Percentiles rank a stretch among this genome's conserved stretches.
Conservation (phyloP, 2,888 invertebrate genomes). For the Euproctis similis region DNA sequence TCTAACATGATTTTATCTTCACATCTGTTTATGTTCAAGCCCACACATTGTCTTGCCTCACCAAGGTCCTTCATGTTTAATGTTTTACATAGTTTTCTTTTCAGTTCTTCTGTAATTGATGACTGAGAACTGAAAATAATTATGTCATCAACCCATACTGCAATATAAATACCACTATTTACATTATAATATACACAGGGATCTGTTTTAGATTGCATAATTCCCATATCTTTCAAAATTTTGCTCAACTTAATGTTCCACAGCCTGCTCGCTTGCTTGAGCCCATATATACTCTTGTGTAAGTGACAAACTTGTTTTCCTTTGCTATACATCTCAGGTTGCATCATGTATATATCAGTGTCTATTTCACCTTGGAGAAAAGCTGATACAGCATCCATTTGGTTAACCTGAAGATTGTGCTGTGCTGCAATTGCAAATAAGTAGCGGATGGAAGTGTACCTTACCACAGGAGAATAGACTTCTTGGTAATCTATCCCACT, state of each 20-base stretch:
- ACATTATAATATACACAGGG: neutral
- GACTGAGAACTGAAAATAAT: neutral
- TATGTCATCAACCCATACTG: neutral
- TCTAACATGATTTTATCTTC: constrained; percentile 2
- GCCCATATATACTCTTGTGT: neutral
- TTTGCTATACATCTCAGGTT: neutral
- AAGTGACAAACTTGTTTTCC: neutral
- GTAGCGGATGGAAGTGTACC: neutral
- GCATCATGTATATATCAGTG: neutral
- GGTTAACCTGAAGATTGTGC: neutral
- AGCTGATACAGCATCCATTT: constrained; percentile 1
- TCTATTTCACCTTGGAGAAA: constrained; percentile 1
- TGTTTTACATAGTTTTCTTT: neutral
- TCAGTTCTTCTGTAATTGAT: neutral
- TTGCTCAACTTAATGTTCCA: neutral
- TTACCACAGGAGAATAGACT: neutral
- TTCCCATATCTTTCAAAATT: neutral
- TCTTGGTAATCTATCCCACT: neutral
- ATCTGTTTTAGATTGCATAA: neutral
- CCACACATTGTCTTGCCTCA: neutral
- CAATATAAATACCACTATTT: neutral
- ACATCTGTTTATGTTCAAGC: neutral
- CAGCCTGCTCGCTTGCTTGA: constrained; percentile 1
- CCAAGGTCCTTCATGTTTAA: neutral
- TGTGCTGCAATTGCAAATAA: neutral